Evolutionary conservation across 2,888 invertebrate species (phyloP), one percentile per base, ranked within the genome.

Genomic region (Ichneumon xanthorius): DNA sequence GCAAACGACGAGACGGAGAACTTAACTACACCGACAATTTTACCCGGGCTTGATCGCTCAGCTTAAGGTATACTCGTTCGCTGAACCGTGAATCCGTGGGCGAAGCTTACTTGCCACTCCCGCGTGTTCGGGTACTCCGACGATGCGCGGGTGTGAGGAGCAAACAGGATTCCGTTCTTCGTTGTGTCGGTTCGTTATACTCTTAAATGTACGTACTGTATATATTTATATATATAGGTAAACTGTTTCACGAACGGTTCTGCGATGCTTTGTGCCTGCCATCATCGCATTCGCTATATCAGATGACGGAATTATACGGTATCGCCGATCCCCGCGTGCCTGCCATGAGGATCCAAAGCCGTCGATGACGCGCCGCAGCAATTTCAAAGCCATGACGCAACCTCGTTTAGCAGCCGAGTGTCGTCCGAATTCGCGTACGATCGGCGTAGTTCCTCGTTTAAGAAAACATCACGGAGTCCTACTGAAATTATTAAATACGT

Each of bases 1-100:
- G 82, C 82, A 79, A 79, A 78, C 75, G 71, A 85, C 75, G 77
- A 71, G 79, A 81, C 87, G 83, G 78, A 87, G 71, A 89, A 89
- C 89, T 89, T 88, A 90, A 89, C 88, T 88, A 88, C 84, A 88
- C 85, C 88, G 83, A 87, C 89, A 88, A 89, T 89, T 89, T 90
- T 88, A 16, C 87, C 87, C 87, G 87, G 88, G 88, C 88, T 81
- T 85, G 85, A 85, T 85, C 82, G 85, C 88, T 87, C 85, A 85
- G 89, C 89, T 92, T 90, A 91, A 92, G 89, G 88, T 82, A 86
- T 76, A 82, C 78, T 82, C 79, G 76, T 65, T 81, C 90, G 89
- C 82, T 89, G 88, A 88, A 92, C 90, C 93, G 92, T 90, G 89
- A 87, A 92, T 92, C 92, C 92, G 92, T 88, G 90, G 91, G 91